Conservation (phyloP, 1,140 invertebrate genomes). For the Tetramorium parvispinum region DNA sequence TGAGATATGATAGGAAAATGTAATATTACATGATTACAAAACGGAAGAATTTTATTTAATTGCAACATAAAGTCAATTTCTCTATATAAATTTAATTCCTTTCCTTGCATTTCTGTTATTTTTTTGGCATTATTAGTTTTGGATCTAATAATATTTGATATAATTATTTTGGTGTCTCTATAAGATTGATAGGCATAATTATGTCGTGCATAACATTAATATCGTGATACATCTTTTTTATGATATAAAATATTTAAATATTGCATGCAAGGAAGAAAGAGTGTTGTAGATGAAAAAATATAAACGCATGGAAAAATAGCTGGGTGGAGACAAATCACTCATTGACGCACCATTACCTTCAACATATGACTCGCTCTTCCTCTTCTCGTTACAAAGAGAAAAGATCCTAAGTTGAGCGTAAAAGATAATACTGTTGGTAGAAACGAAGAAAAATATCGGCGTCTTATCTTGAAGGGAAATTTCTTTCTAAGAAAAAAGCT, state of each 20-base stretch:
- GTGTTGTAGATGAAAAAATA: not conserved
- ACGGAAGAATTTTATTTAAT: not conserved
- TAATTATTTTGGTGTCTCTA: not conserved
- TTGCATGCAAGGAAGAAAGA: not conserved
- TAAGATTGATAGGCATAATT: not conserved
- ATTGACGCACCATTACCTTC: constrained; percentile 67
- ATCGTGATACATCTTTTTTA: not conserved
- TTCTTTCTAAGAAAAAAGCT: constrained; percentile 31
- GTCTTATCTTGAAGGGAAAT: constrained; percentile 42
- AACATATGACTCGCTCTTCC: constrained; percentile 56
- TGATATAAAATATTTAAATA: constrained; percentile 34
- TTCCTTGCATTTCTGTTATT: not conserved
- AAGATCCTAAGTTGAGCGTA: constrained; percentile 53
- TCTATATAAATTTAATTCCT: not conserved
- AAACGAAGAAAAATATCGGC: constrained; percentile 59
- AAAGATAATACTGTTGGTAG: constrained; percentile 55
- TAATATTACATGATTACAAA: not conserved
- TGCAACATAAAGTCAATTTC: not conserved
- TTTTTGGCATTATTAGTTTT: not conserved
- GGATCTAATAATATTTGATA: not conserved
- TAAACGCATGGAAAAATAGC: constrained; percentile 16
- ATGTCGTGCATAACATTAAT: not conserved
- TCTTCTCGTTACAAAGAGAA: constrained; percentile 55
- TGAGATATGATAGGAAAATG: not conserved
- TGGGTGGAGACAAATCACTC: constrained; percentile 62